Base-by-base conservation (phyloP, 2,113 vertebrate species). In the Anseranas semipalmata region DNA sequence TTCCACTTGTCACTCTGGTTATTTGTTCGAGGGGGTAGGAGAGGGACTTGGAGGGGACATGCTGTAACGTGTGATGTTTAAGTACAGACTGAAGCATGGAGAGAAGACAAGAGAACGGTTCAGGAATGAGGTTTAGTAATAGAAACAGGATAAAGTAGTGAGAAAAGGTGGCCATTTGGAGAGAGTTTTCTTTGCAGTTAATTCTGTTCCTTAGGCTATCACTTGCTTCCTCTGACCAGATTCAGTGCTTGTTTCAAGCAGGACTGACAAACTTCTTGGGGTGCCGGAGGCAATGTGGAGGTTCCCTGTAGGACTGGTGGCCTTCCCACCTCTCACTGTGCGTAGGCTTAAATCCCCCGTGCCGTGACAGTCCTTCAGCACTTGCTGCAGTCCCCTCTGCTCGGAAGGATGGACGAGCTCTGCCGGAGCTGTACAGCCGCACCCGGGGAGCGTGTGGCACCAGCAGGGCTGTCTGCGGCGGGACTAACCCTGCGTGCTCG, bases 1-100 rank as follows among this genome's bases (percentile, higher is more conserved):
- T 97, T 79, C 89, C 70, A 66, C 39, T 93, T 91, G 66, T 89
- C 76, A 68, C 65, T 89, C 56, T 73, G 37, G 53, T 86, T 76
- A 50, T 78, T 95, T 95, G 74, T 91, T 56, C 13, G 50, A 84
- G 70, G 41, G 78, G n/a, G 56, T 73, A 60, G 75, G 90, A 85
- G 81, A 87, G 92, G 50, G 55, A 55, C 77, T 85, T 80, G 28
- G 14, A 79, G 30, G 17, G 39, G 35, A 18, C 59, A n/a, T 0
- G 0, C 46, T 71, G 10, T 84, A 79, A 92, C n/a, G 45, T 84
- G 41, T 55, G 59, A 55, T 81, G 17, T 75, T 78, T 81, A 24
- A 43, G 39, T 81, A 35, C 24, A 79, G 53, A 43, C 73, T 90
- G 73, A 85, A 81, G 53, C 33, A 85, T 28, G 68, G 58, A 63